A percentile compares a stretch with the other conserved stretches of the same genome.
phyloP scores from a whole-genome alignment of 2,888 invertebrate species.

The Odontomyia ornata region DNA sequence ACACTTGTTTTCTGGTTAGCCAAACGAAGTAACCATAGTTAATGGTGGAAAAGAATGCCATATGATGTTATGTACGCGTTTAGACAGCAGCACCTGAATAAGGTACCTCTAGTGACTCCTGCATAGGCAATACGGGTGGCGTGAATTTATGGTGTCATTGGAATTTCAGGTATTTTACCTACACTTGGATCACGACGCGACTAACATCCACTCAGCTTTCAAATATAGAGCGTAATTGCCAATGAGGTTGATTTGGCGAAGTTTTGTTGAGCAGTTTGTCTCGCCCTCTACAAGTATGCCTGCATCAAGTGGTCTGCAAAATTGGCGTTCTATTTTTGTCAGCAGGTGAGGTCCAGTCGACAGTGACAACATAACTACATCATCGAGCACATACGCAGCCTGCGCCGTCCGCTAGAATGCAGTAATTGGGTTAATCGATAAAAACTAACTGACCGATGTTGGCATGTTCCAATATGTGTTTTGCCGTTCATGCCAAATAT shows the following conservation, averaged over 20 bases:
- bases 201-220: not conserved
- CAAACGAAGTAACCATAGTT: not conserved
- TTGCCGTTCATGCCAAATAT: not conserved
- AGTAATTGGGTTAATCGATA: conserved; percentile 32
- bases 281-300: too few relatives aligned
- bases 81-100: not conserved
- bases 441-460: not conserved
- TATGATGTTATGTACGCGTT: not conserved
- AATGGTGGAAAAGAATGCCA: conserved; percentile 24
- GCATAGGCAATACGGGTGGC: conserved; percentile 32
- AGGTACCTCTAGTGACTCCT: not conserved
- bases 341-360: not conserved
- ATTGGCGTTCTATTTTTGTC: conserved; percentile 15
- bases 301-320: too few relatives aligned
- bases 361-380: conserved; percentile 20
- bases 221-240: not conserved
- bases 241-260: not conserved
- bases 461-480: not conserved
- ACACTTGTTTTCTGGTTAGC: not conserved
- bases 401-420: not conserved
- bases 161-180: conserved; percentile 18
- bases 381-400: not conserved
- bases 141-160: conserved; percentile 36
- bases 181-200: not conserved
- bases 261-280: not conserved